phyloP scores from a whole-genome alignment of 2,888 invertebrate species.

The Temnothorax unifasciatus region DNA sequence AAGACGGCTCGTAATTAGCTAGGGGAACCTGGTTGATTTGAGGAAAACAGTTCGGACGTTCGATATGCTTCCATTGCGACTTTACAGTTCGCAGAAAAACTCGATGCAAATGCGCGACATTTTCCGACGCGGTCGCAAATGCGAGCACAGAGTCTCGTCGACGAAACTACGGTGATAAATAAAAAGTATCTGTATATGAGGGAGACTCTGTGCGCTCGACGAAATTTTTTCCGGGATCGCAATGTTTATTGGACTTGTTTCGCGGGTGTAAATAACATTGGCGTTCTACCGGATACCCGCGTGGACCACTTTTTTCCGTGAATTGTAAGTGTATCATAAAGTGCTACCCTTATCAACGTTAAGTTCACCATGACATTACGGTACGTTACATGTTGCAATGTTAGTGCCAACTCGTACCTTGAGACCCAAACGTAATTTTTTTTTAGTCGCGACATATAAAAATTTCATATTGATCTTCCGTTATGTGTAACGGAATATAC shows the following conservation, averaged over 20 bases:
- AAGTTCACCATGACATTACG: slow-evolving; percentile 74
- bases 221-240: slow-evolving; percentile 66
- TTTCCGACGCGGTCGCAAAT: slow-evolving; percentile 23
- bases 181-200: slow-evolving; percentile 74
- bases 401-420: not conserved
- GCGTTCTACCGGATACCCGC: slow-evolving; percentile 76
- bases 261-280: slow-evolving; percentile 80
- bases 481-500: not conserved
- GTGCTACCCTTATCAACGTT: slow-evolving; percentile 67
- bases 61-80: not conserved
- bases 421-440: not conserved
- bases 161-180: slow-evolving; percentile 74
- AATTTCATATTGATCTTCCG: slow-evolving; percentile 9
- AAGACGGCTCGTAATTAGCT: slow-evolving; percentile 4
- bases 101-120: slow-evolving; percentile 45
- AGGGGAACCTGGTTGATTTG: not conserved
- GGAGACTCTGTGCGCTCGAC: slow-evolving; percentile 57
- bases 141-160: slow-evolving; percentile 40
- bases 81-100: slow-evolving; percentile 16
- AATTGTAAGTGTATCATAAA: slow-evolving; percentile 77
- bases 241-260: slow-evolving; percentile 81
- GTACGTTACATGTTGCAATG: slow-evolving; percentile 61
- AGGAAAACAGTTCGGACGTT: not conserved
- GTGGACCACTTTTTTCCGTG: slow-evolving; percentile 74
- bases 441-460: slow-evolving; percentile 13